These are phyloP conservation scores for Hycleus cichorii DNA, from an alignment of 1,140 invertebrate genomes.

Conservation along the genomic window DNA sequence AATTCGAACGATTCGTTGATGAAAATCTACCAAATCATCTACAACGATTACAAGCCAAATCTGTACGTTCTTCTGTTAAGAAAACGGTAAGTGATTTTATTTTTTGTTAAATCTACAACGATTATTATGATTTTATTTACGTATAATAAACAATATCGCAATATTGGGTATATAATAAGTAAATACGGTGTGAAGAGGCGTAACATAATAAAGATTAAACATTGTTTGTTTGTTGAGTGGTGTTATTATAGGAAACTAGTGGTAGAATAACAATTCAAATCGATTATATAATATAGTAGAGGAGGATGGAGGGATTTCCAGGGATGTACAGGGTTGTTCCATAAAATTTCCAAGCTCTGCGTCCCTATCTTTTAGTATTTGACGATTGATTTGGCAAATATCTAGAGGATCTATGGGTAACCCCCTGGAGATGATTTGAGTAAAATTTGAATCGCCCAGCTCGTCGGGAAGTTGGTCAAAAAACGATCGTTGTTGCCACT, in stretches of 20 bases:
- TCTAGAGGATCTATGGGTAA: too few species aligned
- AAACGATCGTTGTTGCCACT: too few species aligned
- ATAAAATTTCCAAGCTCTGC: too few species aligned
- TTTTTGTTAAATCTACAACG: too few species aligned
- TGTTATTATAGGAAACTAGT: conserved; percentile 2
- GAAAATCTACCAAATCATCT: conserved; percentile 51
- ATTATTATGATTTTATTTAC: neutral
- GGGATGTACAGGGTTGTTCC: too few species aligned
- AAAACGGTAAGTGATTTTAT: conserved; percentile 26
- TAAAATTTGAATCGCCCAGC: too few species aligned
- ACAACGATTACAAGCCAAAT: conserved; percentile 54
- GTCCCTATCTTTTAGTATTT: too few species aligned
- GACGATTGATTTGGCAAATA: too few species aligned
- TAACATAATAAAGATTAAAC: conserved; percentile 15
- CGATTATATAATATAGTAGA: too few species aligned
- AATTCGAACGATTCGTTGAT: conserved; percentile 30
- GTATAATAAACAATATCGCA: conserved; percentile 9
- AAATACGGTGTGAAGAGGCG: conserved; percentile 11
- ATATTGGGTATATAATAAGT: neutral
- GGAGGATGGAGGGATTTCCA: too few species aligned
- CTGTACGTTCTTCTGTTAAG: conserved; percentile 29
- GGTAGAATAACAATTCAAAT: neutral
- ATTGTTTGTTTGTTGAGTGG: conserved; percentile 10
- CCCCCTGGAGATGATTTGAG: too few species aligned
- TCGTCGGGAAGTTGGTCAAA: too few species aligned